phyloP scores from a whole-genome alignment of 2,797 vertebrate genomes.

The Gila robusta region DNA sequence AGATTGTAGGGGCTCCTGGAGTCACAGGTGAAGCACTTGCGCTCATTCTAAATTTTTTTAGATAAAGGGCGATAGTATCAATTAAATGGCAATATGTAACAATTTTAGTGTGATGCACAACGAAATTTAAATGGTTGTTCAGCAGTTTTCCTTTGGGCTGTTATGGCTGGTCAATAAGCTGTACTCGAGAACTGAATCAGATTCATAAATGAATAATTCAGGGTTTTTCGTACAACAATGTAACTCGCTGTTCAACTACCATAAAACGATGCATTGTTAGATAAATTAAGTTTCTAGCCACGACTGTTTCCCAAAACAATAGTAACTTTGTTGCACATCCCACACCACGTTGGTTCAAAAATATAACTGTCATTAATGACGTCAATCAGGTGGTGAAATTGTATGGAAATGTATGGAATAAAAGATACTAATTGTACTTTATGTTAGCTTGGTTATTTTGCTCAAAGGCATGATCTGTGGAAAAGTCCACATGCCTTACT shows the following conservation, averaged over 20 bases:
- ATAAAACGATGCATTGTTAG: background rate
- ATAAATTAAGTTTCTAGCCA: background rate
- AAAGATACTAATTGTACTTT: background rate
- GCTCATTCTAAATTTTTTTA: slow-evolving; percentile 75
- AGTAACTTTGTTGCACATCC: background rate
- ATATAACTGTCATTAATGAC: background rate
- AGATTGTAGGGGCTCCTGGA: slow-evolving; percentile 81
- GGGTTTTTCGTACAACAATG: background rate
- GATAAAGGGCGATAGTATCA: background rate
- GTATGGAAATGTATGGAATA: background rate
- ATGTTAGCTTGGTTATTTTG: background rate
- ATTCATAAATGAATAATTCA: background rate
- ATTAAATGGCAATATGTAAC: background rate
- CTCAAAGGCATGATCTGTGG: background rate
- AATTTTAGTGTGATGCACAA: background rate
- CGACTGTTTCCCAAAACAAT: background rate
- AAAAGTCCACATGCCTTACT: background rate
- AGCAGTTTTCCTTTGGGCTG: background rate
- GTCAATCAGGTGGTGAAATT: background rate
- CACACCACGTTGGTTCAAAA: background rate
- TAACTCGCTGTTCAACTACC: background rate
- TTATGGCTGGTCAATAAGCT: background rate
- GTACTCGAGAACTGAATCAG: background rate
- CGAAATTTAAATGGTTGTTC: background rate
- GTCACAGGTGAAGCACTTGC: slow-evolving; percentile 91